Percentiles rank a stretch among this genome's conserved stretches.
Evolutionary conservation across 2,888 invertebrate species (phyloP).

Genomic region (Deilephila porcellus): DNA sequence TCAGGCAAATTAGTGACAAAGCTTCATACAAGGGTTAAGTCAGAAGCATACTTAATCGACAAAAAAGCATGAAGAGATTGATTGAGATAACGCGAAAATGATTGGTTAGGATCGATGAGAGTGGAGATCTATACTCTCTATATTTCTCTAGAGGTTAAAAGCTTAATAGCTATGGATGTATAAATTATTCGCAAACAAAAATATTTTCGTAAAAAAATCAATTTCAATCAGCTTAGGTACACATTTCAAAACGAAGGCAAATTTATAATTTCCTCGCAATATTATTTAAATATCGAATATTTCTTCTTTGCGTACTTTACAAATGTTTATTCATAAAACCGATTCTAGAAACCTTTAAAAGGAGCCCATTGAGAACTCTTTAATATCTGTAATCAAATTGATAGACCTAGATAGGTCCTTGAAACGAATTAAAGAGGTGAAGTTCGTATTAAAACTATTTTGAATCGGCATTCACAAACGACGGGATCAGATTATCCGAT

Average conservation of each 20-base stretch:
- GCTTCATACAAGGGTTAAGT: too few species aligned
- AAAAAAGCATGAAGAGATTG: too few species aligned
- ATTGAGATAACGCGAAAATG: too few species aligned
- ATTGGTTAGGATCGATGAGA: too few species aligned
- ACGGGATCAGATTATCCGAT: neutral
- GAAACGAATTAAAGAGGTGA: neutral
- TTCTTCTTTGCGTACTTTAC: neutral
- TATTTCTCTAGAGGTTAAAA: too few species aligned
- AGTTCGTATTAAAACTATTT: neutral
- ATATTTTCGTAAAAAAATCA: neutral
- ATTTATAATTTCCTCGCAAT: neutral
- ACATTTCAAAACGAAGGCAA: slow-evolving; percentile 1
- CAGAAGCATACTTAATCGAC: too few species aligned
- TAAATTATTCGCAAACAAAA: neutral
- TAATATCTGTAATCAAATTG: slow-evolving; percentile 6
- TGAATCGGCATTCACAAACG: neutral
- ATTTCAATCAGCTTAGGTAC: neutral
- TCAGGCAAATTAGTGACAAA: too few species aligned
- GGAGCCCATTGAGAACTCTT: neutral
- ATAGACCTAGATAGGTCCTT: neutral
- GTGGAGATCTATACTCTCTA: too few species aligned
- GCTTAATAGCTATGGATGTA: too few species aligned
- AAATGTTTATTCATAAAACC: slow-evolving; percentile 3
- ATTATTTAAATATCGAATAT: neutral
- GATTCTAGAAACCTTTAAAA: neutral